Conservation (phyloP, 2,113 vertebrate genomes). For the Eublepharis macularius region DNA sequence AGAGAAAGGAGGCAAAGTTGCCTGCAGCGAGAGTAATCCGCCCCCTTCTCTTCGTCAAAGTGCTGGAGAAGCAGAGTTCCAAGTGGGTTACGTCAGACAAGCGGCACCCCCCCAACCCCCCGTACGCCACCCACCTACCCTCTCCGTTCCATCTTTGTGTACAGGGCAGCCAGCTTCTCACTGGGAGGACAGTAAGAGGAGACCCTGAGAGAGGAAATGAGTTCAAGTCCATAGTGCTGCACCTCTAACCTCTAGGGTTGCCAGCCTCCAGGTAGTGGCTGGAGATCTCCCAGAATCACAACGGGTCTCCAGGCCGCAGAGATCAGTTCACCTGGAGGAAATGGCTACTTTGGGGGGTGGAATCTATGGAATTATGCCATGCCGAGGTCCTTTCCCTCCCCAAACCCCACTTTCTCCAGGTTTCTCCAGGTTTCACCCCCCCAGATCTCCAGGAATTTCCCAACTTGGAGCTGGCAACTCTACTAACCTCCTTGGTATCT, state of each 20-base stretch:
- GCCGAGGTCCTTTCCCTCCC: too few relatives aligned
- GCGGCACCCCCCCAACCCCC: background rate
- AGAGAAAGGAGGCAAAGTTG: background rate
- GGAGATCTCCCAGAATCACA: too few relatives aligned
- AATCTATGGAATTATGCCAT: too few relatives aligned
- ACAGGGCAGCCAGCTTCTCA: background rate
- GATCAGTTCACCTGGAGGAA: too few relatives aligned
- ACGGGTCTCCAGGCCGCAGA: too few relatives aligned
- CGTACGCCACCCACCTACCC: background rate
- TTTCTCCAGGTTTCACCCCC: too few relatives aligned
- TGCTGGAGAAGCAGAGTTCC: background rate
- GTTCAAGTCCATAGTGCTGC: slow-evolving; percentile 33
- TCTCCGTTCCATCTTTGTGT: background rate
- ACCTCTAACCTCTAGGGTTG: background rate
- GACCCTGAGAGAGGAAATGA: slow-evolving; percentile 23
- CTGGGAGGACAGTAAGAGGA: background rate
- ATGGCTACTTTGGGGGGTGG: too few relatives aligned
- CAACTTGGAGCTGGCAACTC: too few relatives aligned
- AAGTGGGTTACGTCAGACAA: background rate
- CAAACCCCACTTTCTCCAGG: too few relatives aligned
- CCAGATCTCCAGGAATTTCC: too few relatives aligned
- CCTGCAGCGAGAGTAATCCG: background rate
- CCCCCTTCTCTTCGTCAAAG: background rate
- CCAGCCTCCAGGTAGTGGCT: too few relatives aligned
- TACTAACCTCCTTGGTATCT: slow-evolving; percentile 20